Evolutionary conservation across 2,888 invertebrate genomes (phyloP), one percentile per base, ranked within the genome.

Genomic region (Dynastes maya): DNA sequence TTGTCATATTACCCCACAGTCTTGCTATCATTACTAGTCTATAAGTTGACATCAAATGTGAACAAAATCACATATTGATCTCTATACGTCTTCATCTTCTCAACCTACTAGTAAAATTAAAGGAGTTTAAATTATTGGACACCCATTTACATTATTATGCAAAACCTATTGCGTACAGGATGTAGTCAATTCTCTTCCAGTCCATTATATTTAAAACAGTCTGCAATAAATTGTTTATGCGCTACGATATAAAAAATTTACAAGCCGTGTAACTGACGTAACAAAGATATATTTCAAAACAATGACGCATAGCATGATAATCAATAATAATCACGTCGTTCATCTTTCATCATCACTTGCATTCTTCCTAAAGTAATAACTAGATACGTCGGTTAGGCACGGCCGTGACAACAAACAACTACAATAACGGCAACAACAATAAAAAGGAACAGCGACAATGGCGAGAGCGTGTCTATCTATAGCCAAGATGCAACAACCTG

Each of bases 261-360:
- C 67, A 67, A 67, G 67, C 45, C 45, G 13, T 45, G 49, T 45
- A 67, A 67, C 45, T 67, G 67, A 67, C 67, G 27, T 67, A 67
- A 67, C 67, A 67, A 67, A 67, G 67, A 67, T 67, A 67, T 49
- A 67, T 67, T 67, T 67, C 67, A 67, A 67, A 67, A 67, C 67
- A 67, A 67, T 67, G 45, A 67, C 67, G 22, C 67, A 49, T 16
- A 67, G 22, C 67, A 45, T 32, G 32, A 67, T 45, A 45, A 45
- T 67, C 67, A 67, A 67, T 67, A 67, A 45, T 67, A 49, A 49
- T 67, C 49, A 8, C 64, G 37, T 67, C 67, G 45, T 45, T 45
- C 67, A 67, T 45, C 67, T 67, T 67, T 67, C 67, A 67, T 67
- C 67, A 67, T 67, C 67, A 49, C 49, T 67, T 22, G 49, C 67